A percentile compares a stretch with the other conserved stretches of the same genome.
phyloP scores from a whole-genome alignment of 2,797 vertebrate species.

The Catharus ustulatus region DNA sequence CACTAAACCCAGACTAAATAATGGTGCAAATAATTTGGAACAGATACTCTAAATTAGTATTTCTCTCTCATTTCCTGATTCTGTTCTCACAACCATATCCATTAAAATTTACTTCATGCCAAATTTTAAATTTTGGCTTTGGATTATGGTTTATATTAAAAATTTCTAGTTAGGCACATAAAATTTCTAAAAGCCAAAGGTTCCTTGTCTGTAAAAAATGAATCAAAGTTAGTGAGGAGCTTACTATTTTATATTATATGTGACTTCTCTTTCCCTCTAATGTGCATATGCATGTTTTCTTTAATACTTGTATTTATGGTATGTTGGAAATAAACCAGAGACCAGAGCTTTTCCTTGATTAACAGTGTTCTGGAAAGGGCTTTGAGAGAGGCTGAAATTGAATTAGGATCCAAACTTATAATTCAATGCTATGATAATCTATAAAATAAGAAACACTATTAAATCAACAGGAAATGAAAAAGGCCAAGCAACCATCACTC shows the following conservation, averaged over 20 bases:
- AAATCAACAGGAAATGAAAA: slow-evolving; percentile 67
- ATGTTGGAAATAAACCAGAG: background rate
- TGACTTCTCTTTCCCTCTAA: background rate
- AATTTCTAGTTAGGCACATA: background rate
- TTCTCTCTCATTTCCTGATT: background rate
- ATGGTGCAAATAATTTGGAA: background rate
- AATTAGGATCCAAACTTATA: slow-evolving; percentile 42
- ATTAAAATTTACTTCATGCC: background rate
- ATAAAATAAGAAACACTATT: slow-evolving; percentile 61
- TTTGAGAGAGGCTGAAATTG: background rate
- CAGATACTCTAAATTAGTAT: background rate
- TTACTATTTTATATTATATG: background rate
- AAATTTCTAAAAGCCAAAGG: background rate
- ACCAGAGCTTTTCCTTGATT: background rate
- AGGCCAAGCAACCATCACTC: slow-evolving; percentile 48
- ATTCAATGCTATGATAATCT: slow-evolving; percentile 52
- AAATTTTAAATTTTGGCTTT: background rate
- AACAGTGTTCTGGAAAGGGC: background rate
- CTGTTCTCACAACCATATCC: background rate
- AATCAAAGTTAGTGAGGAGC: background rate
- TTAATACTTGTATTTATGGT: background rate
- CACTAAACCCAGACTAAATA: background rate
- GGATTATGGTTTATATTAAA: background rate
- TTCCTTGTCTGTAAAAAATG: background rate
- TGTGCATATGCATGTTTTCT: background rate